Evolutionary conservation across 2,797 vertebrate genomes (phyloP), one percentile per base, ranked within the genome.

Genomic region (Setipinna tenuifilis): DNA sequence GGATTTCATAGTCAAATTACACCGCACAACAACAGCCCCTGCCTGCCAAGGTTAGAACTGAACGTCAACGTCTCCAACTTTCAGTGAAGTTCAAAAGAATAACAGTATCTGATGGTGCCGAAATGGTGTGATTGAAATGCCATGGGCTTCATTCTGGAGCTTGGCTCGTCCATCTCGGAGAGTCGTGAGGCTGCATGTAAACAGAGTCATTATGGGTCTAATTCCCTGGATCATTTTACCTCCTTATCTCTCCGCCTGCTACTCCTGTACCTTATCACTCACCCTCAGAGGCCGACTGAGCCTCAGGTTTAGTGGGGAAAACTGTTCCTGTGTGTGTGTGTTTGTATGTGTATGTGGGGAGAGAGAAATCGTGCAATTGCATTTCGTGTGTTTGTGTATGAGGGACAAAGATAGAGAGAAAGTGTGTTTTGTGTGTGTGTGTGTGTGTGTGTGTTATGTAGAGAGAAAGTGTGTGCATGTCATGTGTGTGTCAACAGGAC

Each of bases 171-270:
- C 3, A 25, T 12, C 68, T n/a, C 12, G 5, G 31, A 3, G 16
- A 75, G 28, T 35, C 31, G 68, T 71, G 68, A 35, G 68, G 68
- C 68, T 19, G 68, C 68, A 75, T 75, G 68, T 75, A 75, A 75
- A 75, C 68, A 75, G 68, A 75, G 68, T 75, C 68, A 75, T 71
- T 71, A 71, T 19, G 28, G 68, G 89, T 92, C 90, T 93, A 90
- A 89, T 41, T 89, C 91, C 90, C 85, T 89, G 88, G 87, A 91
- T 91, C 90, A 91, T 89, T 91, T 48, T 71, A 86, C 68, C 75
- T 82, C 50, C 83, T n/a, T 68, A 83, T 85, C 88, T 75, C 84
- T 88, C 84, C 12, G 23, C 28, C 5, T 75, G 31, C 68, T 75
- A 28, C 68, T 75, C 68, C 68, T 75, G 28, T 35, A 19, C 28